A percentile compares a stretch with the other conserved stretches of the same genome.
Evolutionary conservation across 2,113 vertebrate species (phyloP).

Genomic region (Rostratula benghalensis): DNA sequence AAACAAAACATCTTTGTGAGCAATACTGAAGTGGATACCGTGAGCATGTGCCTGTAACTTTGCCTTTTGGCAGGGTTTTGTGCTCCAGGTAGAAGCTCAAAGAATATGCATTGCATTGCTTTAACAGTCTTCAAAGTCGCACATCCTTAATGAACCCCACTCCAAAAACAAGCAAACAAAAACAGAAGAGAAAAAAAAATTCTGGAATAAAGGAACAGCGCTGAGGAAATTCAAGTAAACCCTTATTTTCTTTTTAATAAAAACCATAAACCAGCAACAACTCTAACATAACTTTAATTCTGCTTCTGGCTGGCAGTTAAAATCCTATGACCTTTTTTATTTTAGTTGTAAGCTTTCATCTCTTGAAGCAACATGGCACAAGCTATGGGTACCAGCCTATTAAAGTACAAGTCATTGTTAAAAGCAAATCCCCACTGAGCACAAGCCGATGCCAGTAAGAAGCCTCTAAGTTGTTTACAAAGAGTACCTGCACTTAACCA

Average conservation of each 20-base stretch:
- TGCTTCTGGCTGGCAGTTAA: constrained; percentile 39
- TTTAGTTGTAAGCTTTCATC: constrained; percentile 61
- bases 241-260: neutral
- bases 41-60: neutral
- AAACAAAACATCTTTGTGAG: neutral
- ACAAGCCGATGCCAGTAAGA: constrained; percentile 52
- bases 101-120: neutral
- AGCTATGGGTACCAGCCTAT: constrained; percentile 65
- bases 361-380: constrained; percentile 60
- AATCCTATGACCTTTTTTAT: constrained; percentile 65
- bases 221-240: constrained; percentile 35
- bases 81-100: neutral
- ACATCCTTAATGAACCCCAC: neutral
- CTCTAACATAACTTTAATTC: constrained; percentile 24
- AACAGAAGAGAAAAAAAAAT: neutral
- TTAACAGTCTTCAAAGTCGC: neutral
- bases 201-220: constrained; percentile 13
- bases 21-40: neutral
- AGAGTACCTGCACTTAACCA: constrained; percentile 11
- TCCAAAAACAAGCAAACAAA: neutral
- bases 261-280: neutral
- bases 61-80: neutral
- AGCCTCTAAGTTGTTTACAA: constrained; percentile 72
- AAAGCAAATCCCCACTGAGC: constrained; percentile 72
- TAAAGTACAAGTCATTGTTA: constrained; percentile 72